These are phyloP conservation scores for Lonchura striata DNA, from an alignment of 2,113 vertebrate species.

Conservation along the genomic window DNA sequence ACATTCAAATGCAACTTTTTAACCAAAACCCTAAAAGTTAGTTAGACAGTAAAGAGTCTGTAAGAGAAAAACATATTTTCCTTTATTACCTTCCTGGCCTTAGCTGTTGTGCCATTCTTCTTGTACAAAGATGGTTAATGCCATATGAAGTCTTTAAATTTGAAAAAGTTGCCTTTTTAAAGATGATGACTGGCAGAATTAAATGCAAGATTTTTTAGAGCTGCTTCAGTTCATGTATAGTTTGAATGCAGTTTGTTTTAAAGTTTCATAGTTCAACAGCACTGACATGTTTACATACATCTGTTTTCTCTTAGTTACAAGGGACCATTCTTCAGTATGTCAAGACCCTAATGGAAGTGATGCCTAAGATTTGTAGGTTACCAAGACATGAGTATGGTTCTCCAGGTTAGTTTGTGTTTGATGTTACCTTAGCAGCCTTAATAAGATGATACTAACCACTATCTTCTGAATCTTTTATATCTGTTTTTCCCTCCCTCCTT, in stretches of 20 bases:
- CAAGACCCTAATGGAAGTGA: constrained; percentile 90
- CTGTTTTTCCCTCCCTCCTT: not conserved
- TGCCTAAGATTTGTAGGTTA: constrained; percentile 89
- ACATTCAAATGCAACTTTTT: not conserved
- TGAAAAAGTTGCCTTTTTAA: not conserved
- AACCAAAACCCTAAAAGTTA: not conserved
- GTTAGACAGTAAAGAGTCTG: not conserved
- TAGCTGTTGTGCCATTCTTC: not conserved
- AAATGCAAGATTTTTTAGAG: not conserved
- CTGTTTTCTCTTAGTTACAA: constrained; percentile 76
- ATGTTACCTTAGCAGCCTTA: not conserved
- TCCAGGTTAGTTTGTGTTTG: constrained; percentile 75
- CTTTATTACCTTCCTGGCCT: not conserved
- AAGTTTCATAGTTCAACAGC: not conserved
- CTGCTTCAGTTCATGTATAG: not conserved
- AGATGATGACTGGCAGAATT: not conserved
- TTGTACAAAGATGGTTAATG: not conserved
- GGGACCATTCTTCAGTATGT: constrained; percentile 90
- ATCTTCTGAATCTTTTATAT: not conserved
- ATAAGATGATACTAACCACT: not conserved
- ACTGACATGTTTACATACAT: not conserved
- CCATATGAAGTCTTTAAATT: not conserved
- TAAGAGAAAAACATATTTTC: not conserved
- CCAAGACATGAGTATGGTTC: constrained; percentile 89
- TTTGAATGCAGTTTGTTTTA: not conserved